Conservation (phyloP, 2,888 invertebrate genomes). For the Dryobotodes eremita region DNA sequence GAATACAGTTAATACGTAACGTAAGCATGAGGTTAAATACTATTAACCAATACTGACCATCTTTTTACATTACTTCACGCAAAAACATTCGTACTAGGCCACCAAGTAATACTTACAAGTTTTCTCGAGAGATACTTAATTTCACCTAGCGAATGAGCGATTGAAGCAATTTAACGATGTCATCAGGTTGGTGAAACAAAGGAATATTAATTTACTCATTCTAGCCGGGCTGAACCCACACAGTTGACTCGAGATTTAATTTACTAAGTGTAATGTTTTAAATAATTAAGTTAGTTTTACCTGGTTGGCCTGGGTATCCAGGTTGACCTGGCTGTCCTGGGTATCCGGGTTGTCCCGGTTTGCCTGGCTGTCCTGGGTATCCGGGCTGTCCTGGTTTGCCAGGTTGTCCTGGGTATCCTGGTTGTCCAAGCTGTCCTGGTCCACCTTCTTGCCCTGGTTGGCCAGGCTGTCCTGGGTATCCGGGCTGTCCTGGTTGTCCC, state of each 20-base stretch:
- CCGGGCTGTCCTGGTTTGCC: background rate
- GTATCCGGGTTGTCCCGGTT: constrained; percentile 28
- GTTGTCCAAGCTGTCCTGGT: constrained; percentile 32
- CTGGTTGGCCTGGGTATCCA: constrained; percentile 64
- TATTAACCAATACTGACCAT: too few relatives aligned
- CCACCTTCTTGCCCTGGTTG: constrained; percentile 26
- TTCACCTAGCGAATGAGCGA: too few relatives aligned
- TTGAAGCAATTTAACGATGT: too few relatives aligned
- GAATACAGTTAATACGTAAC: too few relatives aligned
- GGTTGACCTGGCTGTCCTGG: constrained; percentile 63
- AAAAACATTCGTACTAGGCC: too few relatives aligned
- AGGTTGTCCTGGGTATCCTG: constrained; percentile 26
- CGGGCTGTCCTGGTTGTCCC: constrained; percentile 17
- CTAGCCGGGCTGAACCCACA: background rate
- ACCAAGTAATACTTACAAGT: too few relatives aligned
- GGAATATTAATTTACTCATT: background rate
- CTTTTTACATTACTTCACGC: too few relatives aligned
- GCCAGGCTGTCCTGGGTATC: constrained; percentile 40
- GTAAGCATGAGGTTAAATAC: too few relatives aligned
- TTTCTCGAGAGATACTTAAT: too few relatives aligned
- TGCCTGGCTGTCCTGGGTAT: constrained; percentile 73
- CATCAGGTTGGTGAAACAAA: too few relatives aligned
- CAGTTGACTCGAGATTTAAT: background rate
- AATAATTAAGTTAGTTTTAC: background rate
- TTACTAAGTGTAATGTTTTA: background rate